A percentile compares a stretch with the other conserved stretches of the same genome.
These are phyloP conservation scores for Myotis lucifugus DNA, from an alignment of 2,113 vertebrate genomes.

Conservation along the genomic window DNA sequence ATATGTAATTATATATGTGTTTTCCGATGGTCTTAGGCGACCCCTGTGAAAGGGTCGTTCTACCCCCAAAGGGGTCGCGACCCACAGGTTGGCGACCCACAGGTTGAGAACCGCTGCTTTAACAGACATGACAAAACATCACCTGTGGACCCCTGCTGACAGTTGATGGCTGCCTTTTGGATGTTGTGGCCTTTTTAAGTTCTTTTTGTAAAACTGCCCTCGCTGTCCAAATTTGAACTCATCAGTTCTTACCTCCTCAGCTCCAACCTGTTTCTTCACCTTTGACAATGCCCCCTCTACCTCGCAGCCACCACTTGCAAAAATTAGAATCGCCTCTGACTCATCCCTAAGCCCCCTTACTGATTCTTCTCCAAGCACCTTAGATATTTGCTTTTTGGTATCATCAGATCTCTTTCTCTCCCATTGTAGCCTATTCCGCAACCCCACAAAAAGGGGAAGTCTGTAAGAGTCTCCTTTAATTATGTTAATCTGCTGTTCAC, in stretches of 20 bases:
- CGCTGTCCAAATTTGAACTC: neutral
- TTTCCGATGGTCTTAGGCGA: no score
- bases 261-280: neutral
- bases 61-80: no score
- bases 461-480: slow-evolving; percentile 62
- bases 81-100: no score
- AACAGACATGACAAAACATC: neutral
- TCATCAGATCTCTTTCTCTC: neutral
- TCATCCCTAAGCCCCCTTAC: neutral
- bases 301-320: neutral
- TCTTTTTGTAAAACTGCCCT: neutral
- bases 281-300: neutral
- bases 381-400: neutral
- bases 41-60: no score
- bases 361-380: neutral
- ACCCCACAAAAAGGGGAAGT: slow-evolving; percentile 22
- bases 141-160: neutral
- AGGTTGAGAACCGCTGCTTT: neutral
- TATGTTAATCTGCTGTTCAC: slow-evolving; percentile 59
- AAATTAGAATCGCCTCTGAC: neutral
- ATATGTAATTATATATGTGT: no score
- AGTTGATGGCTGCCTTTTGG: neutral
- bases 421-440: neutral
- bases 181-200: neutral
- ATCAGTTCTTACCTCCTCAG: neutral